A percentile compares a stretch with the other conserved stretches of the same genome.
Evolutionary conservation across 2,113 vertebrate genomes (phyloP).

Genomic region (Myrmecophaga tridactyla): DNA sequence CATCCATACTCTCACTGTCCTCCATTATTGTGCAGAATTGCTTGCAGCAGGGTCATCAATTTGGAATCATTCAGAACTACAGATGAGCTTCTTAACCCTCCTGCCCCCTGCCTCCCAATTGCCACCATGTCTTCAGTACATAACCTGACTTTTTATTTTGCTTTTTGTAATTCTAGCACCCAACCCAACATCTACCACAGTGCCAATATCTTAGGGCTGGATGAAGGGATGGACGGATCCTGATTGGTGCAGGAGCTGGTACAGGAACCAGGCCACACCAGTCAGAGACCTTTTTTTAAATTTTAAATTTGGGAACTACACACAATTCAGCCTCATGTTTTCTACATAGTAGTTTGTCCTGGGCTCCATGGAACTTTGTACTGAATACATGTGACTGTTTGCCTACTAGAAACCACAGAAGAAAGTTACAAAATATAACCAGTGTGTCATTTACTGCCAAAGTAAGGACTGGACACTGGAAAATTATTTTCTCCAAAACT

Average conservation of each 20-base stretch:
- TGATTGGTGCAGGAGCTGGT: background rate
- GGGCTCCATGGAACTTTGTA: background rate
- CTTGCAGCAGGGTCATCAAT: fast-evolving
- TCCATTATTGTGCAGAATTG: fast-evolving
- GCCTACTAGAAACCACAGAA: background rate
- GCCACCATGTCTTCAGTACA: no score
- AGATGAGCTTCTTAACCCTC: background rate
- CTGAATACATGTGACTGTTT: background rate
- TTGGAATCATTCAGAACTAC: background rate
- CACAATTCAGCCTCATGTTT: no score
- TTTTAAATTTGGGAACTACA: background rate
- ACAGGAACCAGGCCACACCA: background rate
- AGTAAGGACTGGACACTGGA: background rate
- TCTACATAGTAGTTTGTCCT: background rate
- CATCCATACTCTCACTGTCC: fast-evolving
- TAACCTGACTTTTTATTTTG: background rate
- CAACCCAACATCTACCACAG: fast-evolving
- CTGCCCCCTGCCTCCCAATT: no score
- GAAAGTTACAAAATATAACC: background rate
- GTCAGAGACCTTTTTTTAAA: background rate
- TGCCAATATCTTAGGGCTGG: background rate
- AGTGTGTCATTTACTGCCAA: background rate
- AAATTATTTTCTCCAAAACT: background rate
- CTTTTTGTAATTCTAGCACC: background rate
- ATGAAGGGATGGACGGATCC: background rate